Evolutionary conservation across 2,797 vertebrate genomes (phyloP), one percentile per base, ranked within the genome.

Genomic region (Periparus ater): DNA sequence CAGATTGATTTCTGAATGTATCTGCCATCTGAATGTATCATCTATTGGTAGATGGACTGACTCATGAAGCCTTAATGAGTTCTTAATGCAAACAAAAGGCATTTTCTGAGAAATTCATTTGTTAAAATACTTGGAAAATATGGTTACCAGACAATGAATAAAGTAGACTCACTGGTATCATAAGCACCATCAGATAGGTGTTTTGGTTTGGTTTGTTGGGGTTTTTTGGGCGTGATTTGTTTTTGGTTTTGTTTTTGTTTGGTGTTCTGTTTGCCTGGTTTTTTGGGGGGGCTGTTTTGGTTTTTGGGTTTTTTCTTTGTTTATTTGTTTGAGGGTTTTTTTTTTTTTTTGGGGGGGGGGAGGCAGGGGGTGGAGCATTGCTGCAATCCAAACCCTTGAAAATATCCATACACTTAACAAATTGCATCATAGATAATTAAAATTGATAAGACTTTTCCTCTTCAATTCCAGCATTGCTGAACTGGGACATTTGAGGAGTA

Each of bases 331-430:
- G 36, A 38, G 13, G 40, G 40, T 10, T 40, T 53, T 53, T 29
- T 8, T 12, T 17, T 32, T 55, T 44, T 10, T 21, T 45, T 13
- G 21, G 19, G 13, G 13, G 13, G 19, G 11, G 30, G 29, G 11
- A 2, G 26, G 20, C 19, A 5, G 5, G 2, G 6, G 11, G 19
- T 13, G 9, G 10, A 29, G 2, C 6, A 47, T 17, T 68, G 5
- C 5, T 77, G 53, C 62, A 72, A 51, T 45, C 23, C 30, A 71
- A 55, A 30, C 15, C 20, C 7, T 53, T 58, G 22, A 54, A 85
- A 62, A 53, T 47, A 51, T 15, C 7, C 15, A 26, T 47, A 32
- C 8, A 22, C 14, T 47, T 57, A 61, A 22, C 27, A 75, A 73
- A 11, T 34, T 66, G 1, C 17, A n/a, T 85, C 7, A 17, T 47